Evolutionary conservation across 2,888 invertebrate genomes (phyloP).

Genomic region (Aethes cnicana): DNA sequence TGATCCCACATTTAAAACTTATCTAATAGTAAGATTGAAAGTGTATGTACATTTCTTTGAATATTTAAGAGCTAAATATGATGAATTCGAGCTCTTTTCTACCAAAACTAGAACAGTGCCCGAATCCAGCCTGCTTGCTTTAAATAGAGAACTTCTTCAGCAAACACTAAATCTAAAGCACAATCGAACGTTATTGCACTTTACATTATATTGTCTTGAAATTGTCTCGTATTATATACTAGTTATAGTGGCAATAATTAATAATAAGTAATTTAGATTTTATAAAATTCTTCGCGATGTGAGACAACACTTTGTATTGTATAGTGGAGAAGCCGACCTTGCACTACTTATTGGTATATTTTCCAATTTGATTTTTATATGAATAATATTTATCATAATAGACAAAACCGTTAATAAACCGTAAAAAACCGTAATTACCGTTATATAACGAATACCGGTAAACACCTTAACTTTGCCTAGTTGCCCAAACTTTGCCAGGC

Average conservation of each 20-base stretch:
- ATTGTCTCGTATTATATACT: too few species aligned
- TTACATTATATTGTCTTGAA: constrained; percentile 58
- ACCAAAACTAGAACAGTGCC: neutral
- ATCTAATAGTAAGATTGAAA: constrained; percentile 20
- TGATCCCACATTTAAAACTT: constrained; percentile 18
- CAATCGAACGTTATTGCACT: constrained; percentile 60
- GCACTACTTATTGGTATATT: too few species aligned
- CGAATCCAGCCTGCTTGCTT: constrained; percentile 1
- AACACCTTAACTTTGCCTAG: too few species aligned
- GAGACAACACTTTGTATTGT: too few species aligned
- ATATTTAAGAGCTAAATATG: neutral
- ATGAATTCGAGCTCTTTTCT: neutral
- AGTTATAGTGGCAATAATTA: too few species aligned
- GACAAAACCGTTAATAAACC: too few species aligned
- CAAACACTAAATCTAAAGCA: constrained; percentile 49
- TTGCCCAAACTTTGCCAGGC: too few species aligned
- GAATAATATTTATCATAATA: too few species aligned
- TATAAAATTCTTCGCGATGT: neutral
- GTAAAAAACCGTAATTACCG: too few species aligned
- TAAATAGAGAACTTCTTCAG: constrained; percentile 40
- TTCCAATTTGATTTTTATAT: too few species aligned
- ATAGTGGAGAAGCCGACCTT: too few species aligned
- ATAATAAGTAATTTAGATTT: neutral
- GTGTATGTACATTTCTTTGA: constrained; percentile 16
- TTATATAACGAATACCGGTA: too few species aligned